These are phyloP conservation scores for Strix uralensis DNA, from an alignment of 2,113 vertebrate genomes.

Conservation along the genomic window DNA sequence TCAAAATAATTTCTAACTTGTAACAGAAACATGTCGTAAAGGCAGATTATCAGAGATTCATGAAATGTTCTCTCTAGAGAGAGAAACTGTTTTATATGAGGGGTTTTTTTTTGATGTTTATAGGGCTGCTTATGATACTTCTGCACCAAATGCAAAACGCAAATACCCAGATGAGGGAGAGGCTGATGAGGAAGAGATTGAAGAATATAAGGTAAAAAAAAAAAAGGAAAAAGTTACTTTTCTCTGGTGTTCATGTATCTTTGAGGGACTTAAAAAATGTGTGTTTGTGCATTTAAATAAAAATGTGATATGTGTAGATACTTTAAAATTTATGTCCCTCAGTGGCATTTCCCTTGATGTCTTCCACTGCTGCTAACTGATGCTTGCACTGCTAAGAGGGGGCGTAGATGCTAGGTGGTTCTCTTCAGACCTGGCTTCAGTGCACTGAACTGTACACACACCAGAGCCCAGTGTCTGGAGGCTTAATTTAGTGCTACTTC, in stretches of 20 bases:
- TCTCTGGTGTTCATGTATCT: not conserved
- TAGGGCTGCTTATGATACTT: conserved; percentile 90
- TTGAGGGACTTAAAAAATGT: not conserved
- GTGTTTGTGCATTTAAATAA: rapidly evolving
- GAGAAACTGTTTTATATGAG: not conserved
- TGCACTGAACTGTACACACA: rapidly evolving
- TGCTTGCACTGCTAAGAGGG: too few species aligned
- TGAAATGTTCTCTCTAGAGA: not conserved
- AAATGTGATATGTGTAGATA: rapidly evolving
- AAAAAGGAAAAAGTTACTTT: not conserved
- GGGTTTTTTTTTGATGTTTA: not conserved
- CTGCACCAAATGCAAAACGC: conserved; percentile 80
- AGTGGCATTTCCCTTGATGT: not conserved
- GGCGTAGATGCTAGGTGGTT: rapidly evolving
- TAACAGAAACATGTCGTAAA: not conserved
- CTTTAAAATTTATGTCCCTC: not conserved
- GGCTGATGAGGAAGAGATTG: conserved; percentile 88
- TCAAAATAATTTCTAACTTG: not conserved
- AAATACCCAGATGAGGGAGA: conserved; percentile 88
- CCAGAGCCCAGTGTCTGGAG: not conserved
- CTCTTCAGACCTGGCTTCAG: not conserved
- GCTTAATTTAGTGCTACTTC: not conserved
- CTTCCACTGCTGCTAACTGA: not conserved
- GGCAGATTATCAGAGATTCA: not conserved
- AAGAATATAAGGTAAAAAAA: conserved; percentile 87